phyloP scores from a whole-genome alignment of 2,797 vertebrate species.

The Sebastes glaucus region DNA sequence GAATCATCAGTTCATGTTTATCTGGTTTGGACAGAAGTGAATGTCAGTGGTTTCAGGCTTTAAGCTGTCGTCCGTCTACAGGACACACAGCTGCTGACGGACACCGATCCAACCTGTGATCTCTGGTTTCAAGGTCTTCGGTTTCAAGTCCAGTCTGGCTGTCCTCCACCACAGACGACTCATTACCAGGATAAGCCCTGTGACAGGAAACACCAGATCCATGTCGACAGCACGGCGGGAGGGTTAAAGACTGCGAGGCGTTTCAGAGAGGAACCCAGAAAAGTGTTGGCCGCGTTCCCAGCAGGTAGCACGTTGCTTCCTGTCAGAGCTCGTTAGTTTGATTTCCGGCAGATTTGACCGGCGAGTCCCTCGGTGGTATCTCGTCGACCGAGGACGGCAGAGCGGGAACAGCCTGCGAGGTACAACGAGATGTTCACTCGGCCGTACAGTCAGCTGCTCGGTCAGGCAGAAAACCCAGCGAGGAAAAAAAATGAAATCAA shows the following conservation, averaged over 20 bases:
- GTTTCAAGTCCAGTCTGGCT: background rate
- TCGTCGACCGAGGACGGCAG: slow-evolving; percentile 25
- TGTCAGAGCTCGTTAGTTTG: slow-evolving; percentile 66
- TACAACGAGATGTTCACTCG: slow-evolving; percentile 47
- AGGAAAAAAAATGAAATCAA: slow-evolving; percentile 28
- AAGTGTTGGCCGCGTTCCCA: slow-evolving; percentile 49
- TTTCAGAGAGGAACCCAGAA: slow-evolving; percentile 31
- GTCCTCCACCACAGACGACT: slow-evolving; percentile 14
- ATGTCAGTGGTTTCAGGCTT: background rate
- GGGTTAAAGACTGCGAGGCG: slow-evolving; percentile 25
- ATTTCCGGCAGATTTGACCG: slow-evolving; percentile 56
- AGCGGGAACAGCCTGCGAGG: slow-evolving; percentile 63
- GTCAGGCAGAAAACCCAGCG: slow-evolving; percentile 48
- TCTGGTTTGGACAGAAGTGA: background rate
- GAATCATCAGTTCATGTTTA: background rate
- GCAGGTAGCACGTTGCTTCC: slow-evolving; percentile 63
- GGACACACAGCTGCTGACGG: slow-evolving; percentile 18
- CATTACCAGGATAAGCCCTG: slow-evolving; percentile 37
- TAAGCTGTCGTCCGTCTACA: background rate
- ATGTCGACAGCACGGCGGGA: slow-evolving; percentile 21
- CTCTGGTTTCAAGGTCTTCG: background rate
- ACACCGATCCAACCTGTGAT: slow-evolving; percentile 21
- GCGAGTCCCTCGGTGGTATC: slow-evolving; percentile 54
- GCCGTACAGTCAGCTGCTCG: slow-evolving; percentile 37
- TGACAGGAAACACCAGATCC: slow-evolving; percentile 32